Evolutionary conservation across 2,113 vertebrate species (phyloP).

Genomic region (Strigops habroptila): DNA sequence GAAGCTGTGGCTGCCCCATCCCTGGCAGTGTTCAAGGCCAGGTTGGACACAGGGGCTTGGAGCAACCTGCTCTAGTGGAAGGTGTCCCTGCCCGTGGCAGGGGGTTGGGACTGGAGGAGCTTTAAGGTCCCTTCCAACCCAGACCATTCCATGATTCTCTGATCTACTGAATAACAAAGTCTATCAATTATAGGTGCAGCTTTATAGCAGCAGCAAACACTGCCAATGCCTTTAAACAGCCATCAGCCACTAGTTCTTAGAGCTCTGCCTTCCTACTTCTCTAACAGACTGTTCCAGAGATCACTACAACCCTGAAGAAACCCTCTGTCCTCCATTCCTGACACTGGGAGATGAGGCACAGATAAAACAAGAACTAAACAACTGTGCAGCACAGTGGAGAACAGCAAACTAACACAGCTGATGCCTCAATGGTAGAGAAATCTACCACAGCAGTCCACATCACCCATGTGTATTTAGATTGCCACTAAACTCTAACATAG

Average conservation of each 20-base stretch:
- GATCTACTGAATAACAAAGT: not conserved
- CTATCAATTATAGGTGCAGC: not conserved
- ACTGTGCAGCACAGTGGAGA: fast-evolving
- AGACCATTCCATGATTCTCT: too few species aligned
- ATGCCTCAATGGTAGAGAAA: not conserved
- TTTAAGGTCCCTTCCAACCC: too few species aligned
- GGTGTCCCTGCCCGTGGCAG: too few species aligned
- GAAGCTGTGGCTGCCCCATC: too few species aligned
- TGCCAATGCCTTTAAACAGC: not conserved
- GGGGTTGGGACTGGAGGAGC: too few species aligned
- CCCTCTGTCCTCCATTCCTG: not conserved
- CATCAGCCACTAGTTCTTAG: not conserved
- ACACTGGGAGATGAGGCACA: not conserved
- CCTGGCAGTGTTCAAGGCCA: too few species aligned
- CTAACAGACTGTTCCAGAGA: not conserved
- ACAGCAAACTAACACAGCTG: not conserved
- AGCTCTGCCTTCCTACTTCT: not conserved
- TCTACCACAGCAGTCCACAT: not conserved
- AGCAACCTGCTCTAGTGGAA: too few species aligned
- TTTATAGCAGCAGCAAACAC: not conserved
- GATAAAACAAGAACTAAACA: not conserved
- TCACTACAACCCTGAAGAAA: not conserved
- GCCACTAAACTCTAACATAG: not conserved
- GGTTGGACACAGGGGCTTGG: too few species aligned
- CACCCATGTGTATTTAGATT: not conserved